phyloP scores from a whole-genome alignment of 2,888 invertebrate genomes.

The Griposia aprilina region DNA sequence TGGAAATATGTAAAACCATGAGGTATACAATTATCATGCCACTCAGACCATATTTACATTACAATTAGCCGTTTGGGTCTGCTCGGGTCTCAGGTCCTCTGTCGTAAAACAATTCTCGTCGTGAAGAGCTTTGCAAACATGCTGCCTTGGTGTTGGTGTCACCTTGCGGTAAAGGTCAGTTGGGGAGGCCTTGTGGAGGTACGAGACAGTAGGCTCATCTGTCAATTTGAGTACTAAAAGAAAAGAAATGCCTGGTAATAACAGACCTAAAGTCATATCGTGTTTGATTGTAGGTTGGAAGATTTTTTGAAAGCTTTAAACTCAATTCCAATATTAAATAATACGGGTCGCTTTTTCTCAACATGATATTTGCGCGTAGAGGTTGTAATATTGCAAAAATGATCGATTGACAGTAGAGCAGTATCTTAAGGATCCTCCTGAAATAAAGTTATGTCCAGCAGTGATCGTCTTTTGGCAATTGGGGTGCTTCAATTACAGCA shows the following conservation, averaged over 20 bases:
- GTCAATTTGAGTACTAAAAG: background rate
- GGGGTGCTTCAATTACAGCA: background rate
- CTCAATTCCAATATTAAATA: background rate
- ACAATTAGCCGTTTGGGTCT: slow-evolving; percentile 52
- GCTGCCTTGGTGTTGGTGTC: slow-evolving; percentile 56
- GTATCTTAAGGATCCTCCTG: background rate
- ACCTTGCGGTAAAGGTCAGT: slow-evolving; percentile 54
- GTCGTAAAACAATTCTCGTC: slow-evolving; percentile 60
- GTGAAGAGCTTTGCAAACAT: slow-evolving; percentile 70
- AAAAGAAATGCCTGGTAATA: background rate
- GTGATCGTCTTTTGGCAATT: background rate
- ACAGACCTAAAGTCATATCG: background rate
- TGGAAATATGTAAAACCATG: slow-evolving; percentile 38
- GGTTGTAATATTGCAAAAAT: background rate
- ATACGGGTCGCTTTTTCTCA: background rate
- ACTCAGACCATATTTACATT: slow-evolving; percentile 57
- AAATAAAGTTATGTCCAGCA: background rate
- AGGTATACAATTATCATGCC: slow-evolving; percentile 34
- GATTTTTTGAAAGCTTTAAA: background rate
- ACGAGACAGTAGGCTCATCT: slow-evolving; percentile 20
- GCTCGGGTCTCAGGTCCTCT: slow-evolving; percentile 29
- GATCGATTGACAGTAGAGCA: background rate
- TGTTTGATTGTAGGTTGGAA: background rate
- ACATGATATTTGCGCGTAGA: background rate
- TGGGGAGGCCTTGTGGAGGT: background rate